phyloP scores from a whole-genome alignment of 2,797 vertebrate genomes.

The Esox lucius region DNA sequence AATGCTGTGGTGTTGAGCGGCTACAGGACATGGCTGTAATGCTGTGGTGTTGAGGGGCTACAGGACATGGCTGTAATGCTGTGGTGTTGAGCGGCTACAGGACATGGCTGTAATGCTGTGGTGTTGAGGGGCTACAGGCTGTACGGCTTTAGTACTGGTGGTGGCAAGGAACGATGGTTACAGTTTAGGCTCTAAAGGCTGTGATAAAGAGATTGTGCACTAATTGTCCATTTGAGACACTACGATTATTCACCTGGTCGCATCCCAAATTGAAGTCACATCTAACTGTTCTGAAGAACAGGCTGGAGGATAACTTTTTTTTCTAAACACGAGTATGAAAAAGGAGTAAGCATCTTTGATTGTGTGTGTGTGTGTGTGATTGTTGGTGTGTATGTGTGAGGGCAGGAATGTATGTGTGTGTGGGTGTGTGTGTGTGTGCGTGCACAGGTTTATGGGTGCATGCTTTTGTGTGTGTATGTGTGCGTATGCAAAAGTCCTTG shows the following conservation, averaged over 20 bases:
- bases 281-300: not conserved
- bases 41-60: not conserved
- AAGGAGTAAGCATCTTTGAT: not conserved
- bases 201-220: not conserved
- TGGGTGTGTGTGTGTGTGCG: conserved; percentile 9
- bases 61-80: not conserved
- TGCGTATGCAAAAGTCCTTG: conserved; percentile 26
- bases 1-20: not conserved
- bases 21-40: not conserved
- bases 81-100: not conserved
- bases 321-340: not conserved
- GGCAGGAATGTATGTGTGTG: too few species aligned
- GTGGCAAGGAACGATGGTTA: not conserved
- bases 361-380: too few species aligned
- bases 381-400: too few species aligned
- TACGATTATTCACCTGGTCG: not conserved
- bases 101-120: not conserved
- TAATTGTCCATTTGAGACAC: not conserved
- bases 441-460: conserved; percentile 20
- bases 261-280: not conserved
- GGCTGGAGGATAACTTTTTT: not conserved
- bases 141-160: too few species aligned
- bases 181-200: not conserved
- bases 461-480: conserved; percentile 17
- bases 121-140: not conserved